Conservation (phyloP, 2,888 invertebrate species). For the Hypercompe scribonia region DNA sequence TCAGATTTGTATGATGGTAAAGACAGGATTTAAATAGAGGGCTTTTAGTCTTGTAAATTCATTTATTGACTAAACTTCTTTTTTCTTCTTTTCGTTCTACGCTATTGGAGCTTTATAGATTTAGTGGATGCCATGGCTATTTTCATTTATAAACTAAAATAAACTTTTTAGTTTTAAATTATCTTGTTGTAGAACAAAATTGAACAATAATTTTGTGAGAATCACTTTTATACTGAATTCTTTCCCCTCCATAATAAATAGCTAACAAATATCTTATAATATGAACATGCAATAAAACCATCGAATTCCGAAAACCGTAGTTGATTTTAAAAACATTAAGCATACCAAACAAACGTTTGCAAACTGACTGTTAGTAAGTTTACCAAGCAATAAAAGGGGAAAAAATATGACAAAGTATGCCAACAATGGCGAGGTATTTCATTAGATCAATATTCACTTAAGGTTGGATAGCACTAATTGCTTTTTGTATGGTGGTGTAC, state of each 20-base stretch:
- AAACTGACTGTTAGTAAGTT: conserved; percentile 24
- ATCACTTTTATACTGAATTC: background rate
- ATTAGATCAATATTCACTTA: conserved; percentile 63
- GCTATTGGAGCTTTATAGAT: background rate
- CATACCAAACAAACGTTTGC: conserved; percentile 16
- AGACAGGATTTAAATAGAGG: too few relatives aligned
- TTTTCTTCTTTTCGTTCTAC: background rate
- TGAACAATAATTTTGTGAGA: background rate
- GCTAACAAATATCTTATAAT: background rate
- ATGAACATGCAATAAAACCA: background rate
- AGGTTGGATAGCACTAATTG: conserved; percentile 51
- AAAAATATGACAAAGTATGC: conserved; percentile 33
- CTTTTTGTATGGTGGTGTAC: conserved; percentile 42
- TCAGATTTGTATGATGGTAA: too few relatives aligned
- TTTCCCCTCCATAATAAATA: background rate
- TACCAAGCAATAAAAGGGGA: conserved; percentile 28
- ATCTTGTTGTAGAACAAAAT: background rate
- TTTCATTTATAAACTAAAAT: too few relatives aligned
- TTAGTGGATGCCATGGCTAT: too few relatives aligned
- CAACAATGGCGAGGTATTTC: conserved; percentile 56
- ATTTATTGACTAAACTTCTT: too few relatives aligned
- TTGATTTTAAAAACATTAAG: background rate
- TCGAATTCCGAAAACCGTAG: background rate
- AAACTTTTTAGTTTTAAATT: background rate
- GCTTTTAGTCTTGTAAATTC: too few relatives aligned